These are phyloP conservation scores for Bryconaethiops microstoma DNA, from an alignment of 2,797 vertebrate species.

Conservation along the genomic window DNA sequence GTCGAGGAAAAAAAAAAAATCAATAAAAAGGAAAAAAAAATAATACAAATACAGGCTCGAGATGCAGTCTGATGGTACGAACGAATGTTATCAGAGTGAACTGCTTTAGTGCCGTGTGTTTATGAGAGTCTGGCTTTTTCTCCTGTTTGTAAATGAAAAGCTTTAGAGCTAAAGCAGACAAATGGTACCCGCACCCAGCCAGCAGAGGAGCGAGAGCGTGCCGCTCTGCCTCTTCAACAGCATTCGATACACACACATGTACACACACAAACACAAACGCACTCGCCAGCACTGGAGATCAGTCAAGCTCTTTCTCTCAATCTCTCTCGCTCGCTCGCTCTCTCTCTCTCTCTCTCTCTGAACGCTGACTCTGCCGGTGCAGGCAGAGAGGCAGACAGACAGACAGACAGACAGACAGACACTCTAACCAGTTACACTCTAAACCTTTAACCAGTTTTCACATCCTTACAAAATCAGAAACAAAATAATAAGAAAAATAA, in stretches of 20 bases:
- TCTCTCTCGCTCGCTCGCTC: conserved; percentile 19
- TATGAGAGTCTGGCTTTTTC: conserved; percentile 68
- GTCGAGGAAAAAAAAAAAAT: conserved; percentile 15
- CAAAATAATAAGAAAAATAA: conserved; percentile 47
- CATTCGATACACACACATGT: not conserved
- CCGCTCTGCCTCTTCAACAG: not conserved
- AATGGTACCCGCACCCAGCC: conserved; percentile 16
- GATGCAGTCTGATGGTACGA: conserved; percentile 37
- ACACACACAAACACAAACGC: not conserved
- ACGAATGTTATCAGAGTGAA: conserved; percentile 20
- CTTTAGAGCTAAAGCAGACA: conserved; percentile 42
- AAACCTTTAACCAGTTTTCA: conserved; percentile 59
- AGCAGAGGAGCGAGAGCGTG: conserved; percentile 7
- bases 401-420: conserved; percentile 56
- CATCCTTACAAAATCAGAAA: conserved; percentile 51
- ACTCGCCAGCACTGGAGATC: conserved; percentile 9
- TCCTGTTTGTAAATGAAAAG: conserved; percentile 68
- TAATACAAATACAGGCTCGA: conserved; percentile 6
- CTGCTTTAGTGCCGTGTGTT: conserved; percentile 49
- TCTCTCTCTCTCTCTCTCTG: conserved; percentile 1
- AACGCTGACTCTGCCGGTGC: conserved; percentile 46
- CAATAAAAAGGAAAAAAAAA: conserved; percentile 1
- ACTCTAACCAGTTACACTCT: not conserved
- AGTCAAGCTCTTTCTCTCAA: conserved; percentile 20
- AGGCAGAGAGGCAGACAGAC: conserved; percentile 54